Conservation (phyloP, 92 coral and sea anemone species). For the Paragorgia papillata region DNA sequence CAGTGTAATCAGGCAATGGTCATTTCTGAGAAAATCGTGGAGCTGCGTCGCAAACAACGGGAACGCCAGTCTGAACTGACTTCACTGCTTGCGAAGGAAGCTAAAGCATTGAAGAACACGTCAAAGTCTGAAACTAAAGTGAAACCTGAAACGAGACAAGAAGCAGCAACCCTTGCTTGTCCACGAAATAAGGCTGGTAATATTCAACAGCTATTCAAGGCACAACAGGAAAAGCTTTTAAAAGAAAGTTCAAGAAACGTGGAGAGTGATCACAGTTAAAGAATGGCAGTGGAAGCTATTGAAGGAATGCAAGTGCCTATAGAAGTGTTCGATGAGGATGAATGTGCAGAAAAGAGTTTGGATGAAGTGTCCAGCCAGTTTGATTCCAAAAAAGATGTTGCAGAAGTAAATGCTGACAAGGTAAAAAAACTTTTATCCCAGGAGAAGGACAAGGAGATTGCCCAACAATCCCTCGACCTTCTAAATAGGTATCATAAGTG, state of each 20-base stretch:
- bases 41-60: conserved; percentile 19
- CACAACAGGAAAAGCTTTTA: conserved; percentile 14
- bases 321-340: neutral
- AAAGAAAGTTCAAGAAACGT: conserved; percentile 8
- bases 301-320: conserved; percentile 9
- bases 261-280: neutral
- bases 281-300: conserved; percentile 22
- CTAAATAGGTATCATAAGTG: conserved; percentile 21
- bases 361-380: neutral
- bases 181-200: neutral
- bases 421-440: conserved; percentile 27
- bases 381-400: neutral
- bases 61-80: conserved; percentile 28
- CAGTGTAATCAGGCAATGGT: conserved; percentile 42
- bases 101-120: conserved; percentile 26
- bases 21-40: conserved; percentile 25
- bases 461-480: conserved; percentile 13
- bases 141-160: conserved; percentile 11
- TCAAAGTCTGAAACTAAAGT: neutral
- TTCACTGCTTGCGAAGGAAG: conserved; percentile 24
- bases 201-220: conserved; percentile 6
- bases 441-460: conserved; percentile 26
- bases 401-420: neutral
- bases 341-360: conserved; percentile 9
- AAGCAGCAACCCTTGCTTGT: conserved; percentile 3